These are phyloP conservation scores for Sebastes itinus DNA, from an alignment of 2,797 vertebrate species.

Conservation along the genomic window DNA sequence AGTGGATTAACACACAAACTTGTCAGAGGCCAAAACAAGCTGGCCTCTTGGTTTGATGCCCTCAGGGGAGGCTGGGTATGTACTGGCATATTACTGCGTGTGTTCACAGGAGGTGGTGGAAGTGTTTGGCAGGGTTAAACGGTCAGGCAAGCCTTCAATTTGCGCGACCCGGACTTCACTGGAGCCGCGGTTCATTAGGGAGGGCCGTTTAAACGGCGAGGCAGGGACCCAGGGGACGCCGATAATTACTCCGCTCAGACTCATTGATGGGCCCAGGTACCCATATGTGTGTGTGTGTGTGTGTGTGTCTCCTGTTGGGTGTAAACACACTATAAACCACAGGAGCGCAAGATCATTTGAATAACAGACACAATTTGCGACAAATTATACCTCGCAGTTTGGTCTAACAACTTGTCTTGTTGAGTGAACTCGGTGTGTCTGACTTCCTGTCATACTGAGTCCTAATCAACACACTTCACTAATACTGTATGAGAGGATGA, in stretches of 20 bases:
- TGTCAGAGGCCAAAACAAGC: constrained; percentile 41
- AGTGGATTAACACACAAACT: constrained; percentile 40
- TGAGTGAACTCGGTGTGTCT: background rate
- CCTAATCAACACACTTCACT: background rate
- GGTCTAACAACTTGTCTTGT: background rate
- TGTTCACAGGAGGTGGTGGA: constrained; percentile 4
- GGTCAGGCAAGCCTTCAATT: constrained; percentile 31
- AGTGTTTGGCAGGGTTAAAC: constrained; percentile 45
- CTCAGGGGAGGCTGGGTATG: background rate
- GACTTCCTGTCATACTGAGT: background rate
- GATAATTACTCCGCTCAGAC: constrained; percentile 67
- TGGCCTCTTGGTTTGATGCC: constrained; percentile 12
- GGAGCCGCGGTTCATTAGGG: constrained; percentile 57
- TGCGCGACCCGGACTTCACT: constrained; percentile 29
- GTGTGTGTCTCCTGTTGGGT: background rate
- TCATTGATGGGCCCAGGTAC: constrained; percentile 30
- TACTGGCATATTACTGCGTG: background rate
- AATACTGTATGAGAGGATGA: background rate
- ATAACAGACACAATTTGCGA: background rate
- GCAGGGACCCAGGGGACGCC: constrained; percentile 38
- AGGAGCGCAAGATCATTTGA: background rate
- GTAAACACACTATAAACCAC: background rate
- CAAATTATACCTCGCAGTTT: background rate
- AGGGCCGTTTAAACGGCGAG: background rate
- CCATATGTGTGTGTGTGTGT: background rate